Evolutionary conservation across 2,797 vertebrate genomes (phyloP).

Genomic region (Microtus californicus): DNA sequence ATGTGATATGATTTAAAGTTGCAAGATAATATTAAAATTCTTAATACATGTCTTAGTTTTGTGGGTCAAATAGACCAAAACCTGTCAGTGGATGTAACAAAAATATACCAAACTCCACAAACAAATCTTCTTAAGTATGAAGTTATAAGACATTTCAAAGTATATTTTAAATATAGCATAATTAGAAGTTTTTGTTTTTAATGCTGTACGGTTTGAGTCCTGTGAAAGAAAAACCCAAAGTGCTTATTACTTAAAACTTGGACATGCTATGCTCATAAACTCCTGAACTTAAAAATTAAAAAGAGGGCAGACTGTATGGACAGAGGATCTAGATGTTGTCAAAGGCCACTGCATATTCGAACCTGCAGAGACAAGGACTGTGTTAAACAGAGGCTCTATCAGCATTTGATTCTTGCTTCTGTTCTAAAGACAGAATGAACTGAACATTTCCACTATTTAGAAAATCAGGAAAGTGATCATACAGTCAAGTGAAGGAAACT

Average conservation of each 20-base stretch:
- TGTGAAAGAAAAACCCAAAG: not conserved
- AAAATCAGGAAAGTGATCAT: not conserved
- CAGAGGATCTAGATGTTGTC: not conserved
- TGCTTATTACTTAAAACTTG: not conserved
- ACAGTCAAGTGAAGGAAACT: not conserved
- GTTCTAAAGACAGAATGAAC: not conserved
- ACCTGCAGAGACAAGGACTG: not conserved
- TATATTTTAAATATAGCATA: not conserved
- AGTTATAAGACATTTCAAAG: not conserved
- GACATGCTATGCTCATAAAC: not conserved
- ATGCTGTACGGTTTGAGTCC: not conserved
- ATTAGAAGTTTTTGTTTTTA: not conserved
- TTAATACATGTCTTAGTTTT: not conserved
- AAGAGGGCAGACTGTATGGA: not conserved
- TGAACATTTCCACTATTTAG: conserved; percentile 23
- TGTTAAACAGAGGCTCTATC: not conserved
- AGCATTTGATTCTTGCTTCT: not conserved
- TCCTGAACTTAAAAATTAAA: not conserved
- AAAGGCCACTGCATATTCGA: not conserved
- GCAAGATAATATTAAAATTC: not conserved
- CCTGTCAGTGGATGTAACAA: not conserved
- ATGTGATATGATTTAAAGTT: not conserved
- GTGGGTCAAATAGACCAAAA: not conserved
- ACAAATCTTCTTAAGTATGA: not conserved
- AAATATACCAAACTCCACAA: not conserved